A percentile compares a stretch with the other conserved stretches of the same genome.
Evolutionary conservation across 2,888 invertebrate species (phyloP).

Genomic region (Rhingia campestris): DNA sequence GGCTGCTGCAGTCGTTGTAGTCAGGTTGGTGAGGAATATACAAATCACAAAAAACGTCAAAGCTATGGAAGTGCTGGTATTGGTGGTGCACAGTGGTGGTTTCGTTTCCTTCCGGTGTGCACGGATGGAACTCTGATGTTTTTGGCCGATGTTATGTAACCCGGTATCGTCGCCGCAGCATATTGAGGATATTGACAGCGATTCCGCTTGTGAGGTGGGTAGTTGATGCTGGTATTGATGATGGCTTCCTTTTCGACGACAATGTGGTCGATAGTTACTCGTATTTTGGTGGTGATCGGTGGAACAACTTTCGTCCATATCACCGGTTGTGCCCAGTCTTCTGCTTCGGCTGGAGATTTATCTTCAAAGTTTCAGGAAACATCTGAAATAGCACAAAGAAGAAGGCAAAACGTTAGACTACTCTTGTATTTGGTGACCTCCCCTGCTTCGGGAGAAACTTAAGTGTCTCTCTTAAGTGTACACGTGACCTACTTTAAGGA

Average conservation of each 20-base stretch:
- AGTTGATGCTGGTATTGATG: conserved; percentile 25
- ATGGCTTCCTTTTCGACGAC: conserved; percentile 64
- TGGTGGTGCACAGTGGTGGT: conserved; percentile 28
- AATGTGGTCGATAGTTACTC: conserved; percentile 69
- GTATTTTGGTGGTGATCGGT: conserved; percentile 72
- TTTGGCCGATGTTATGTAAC: conserved; percentile 57
- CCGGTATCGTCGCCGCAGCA: conserved; percentile 39
- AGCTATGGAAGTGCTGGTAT: conserved; percentile 61
- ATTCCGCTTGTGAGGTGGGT: conserved; percentile 62
- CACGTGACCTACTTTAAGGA: conserved; percentile 55
- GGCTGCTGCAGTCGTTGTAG: conserved; percentile 71
- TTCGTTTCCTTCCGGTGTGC: conserved; percentile 42
- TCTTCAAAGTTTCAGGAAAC: conserved; percentile 76
- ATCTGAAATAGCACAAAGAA: conserved; percentile 64
- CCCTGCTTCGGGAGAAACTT: conserved; percentile 2
- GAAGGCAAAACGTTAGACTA: conserved; percentile 23
- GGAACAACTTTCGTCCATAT: conserved; percentile 76
- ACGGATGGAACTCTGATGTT: conserved; percentile 24
- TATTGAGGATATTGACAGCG: conserved; percentile 46
- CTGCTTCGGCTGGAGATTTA: conserved; percentile 70
- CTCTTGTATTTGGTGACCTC: neutral
- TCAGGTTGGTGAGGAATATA: conserved; percentile 62
- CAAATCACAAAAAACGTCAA: conserved; percentile 66
- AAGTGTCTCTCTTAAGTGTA: conserved; percentile 19
- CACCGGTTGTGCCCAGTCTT: conserved; percentile 75